phyloP scores from a whole-genome alignment of 2,113 vertebrate species.

The Ageneiosus marmoratus region DNA sequence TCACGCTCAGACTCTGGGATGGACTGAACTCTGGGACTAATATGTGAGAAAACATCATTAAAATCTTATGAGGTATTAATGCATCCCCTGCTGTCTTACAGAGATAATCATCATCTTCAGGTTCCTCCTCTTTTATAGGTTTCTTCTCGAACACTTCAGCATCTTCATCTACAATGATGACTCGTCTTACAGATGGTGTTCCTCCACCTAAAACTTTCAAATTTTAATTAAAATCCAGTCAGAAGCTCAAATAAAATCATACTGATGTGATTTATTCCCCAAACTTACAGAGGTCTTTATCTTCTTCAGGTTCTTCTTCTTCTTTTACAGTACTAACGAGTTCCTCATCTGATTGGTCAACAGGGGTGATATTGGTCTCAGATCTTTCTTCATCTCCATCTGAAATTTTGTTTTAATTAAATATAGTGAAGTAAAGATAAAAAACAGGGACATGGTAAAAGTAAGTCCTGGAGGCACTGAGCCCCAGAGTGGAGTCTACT shows the following conservation, averaged over 20 bases:
- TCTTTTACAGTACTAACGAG: neutral
- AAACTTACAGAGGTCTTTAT: neutral
- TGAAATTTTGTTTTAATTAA: neutral
- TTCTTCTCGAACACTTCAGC: neutral
- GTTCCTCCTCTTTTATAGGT: conserved; percentile 18
- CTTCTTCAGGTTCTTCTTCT: neutral
- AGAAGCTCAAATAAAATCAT: neutral
- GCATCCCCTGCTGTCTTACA: neutral
- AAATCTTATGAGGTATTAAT: neutral
- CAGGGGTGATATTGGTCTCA: neutral
- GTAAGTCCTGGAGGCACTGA: neutral
- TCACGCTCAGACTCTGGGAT: neutral
- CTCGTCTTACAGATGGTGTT: neutral
- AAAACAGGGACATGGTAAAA: neutral
- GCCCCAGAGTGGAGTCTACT: neutral
- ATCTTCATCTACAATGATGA: neutral
- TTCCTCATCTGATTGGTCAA: conserved; percentile 5
- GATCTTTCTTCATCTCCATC: neutral
- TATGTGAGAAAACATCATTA: neutral
- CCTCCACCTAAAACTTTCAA: neutral
- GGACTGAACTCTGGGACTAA: neutral
- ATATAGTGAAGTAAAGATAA: neutral
- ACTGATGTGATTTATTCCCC: no score
- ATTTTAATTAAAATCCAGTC: neutral
- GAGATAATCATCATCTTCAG: conserved; percentile 28